Conservation (phyloP, 2,888 invertebrate genomes). For the Clusia tigrina region DNA sequence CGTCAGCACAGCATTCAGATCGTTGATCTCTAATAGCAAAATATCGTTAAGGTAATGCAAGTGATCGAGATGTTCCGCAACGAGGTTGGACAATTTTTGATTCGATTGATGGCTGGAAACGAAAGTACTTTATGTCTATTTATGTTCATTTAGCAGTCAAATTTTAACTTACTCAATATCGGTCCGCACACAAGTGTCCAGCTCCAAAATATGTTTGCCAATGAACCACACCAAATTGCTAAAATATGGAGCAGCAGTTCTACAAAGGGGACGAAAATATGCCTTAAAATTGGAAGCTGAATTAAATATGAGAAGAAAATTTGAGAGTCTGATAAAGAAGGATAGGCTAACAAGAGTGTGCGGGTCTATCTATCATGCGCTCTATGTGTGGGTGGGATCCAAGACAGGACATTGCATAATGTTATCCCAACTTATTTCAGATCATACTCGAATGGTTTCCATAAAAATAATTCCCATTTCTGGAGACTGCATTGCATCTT, state of each 20-base stretch:
- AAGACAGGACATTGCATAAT: no score
- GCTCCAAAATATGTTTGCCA: slow-evolving; percentile 94
- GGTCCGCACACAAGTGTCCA: slow-evolving; percentile 92
- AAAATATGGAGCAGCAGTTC: slow-evolving; percentile 97
- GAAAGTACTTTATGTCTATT: background rate
- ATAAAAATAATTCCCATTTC: no score
- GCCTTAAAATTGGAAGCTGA: background rate
- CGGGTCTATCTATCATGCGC: no score
- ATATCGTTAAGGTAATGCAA: slow-evolving; percentile 98
- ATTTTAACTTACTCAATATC: slow-evolving; percentile 82
- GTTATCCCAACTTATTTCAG: no score
- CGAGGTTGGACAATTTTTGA: slow-evolving; percentile 88
- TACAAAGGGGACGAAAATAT: slow-evolving; percentile 40
- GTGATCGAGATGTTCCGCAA: slow-evolving; percentile 97
- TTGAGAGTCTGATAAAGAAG: no score
- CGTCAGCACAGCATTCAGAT: slow-evolving; percentile 91
- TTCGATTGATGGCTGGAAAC: slow-evolving; percentile 85
- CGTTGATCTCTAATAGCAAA: slow-evolving; percentile 87
- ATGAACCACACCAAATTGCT: slow-evolving; percentile 99
- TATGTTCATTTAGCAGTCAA: background rate
- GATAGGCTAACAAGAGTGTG: no score
- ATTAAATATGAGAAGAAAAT: no score
- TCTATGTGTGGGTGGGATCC: no score
- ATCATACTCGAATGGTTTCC: no score
- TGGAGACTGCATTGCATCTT: no score